phyloP scores from a whole-genome alignment of 2,888 invertebrate species.

The Coleophora deauratella region DNA sequence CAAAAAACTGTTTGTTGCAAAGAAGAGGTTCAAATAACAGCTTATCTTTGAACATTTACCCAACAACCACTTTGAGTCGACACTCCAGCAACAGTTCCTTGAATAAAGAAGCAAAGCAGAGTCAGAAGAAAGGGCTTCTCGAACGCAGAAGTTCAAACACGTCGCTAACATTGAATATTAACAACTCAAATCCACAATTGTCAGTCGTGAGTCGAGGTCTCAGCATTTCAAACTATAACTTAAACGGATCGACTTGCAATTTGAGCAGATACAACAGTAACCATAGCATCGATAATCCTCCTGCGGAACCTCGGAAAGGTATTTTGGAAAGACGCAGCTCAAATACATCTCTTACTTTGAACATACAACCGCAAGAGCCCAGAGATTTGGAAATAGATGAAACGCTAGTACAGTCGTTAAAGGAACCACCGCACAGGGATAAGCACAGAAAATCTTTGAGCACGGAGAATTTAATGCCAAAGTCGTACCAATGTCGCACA shows the following conservation, averaged over 20 bases:
- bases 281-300: conserved; percentile 56
- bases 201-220: conserved; percentile 55
- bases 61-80: conserved; percentile 62
- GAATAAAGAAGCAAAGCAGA: conserved; percentile 53
- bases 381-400: conserved; percentile 65
- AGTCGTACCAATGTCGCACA: conserved; percentile 60
- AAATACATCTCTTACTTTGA: conserved; percentile 86
- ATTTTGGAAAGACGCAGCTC: conserved; percentile 85
- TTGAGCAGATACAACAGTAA: conserved; percentile 65
- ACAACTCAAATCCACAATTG: conserved; percentile 58
- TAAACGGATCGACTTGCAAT: conserved; percentile 67
- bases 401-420: conserved; percentile 41
- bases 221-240: conserved; percentile 67
- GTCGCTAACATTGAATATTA: conserved; percentile 86
- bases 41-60: conserved; percentile 83
- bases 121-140: conserved; percentile 79
- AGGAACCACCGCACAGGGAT: conserved; percentile 49
- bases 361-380: conserved; percentile 59
- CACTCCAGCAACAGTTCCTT: conserved; percentile 75
- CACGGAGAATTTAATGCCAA: conserved; percentile 74
- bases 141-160: conserved; percentile 93
- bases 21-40: conserved; percentile 91
- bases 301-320: conserved; percentile 70
- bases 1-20: conserved; percentile 80
- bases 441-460: conserved; percentile 74